phyloP scores from a whole-genome alignment of 1,140 invertebrate species.

The Drosophila mojavensis region DNA sequence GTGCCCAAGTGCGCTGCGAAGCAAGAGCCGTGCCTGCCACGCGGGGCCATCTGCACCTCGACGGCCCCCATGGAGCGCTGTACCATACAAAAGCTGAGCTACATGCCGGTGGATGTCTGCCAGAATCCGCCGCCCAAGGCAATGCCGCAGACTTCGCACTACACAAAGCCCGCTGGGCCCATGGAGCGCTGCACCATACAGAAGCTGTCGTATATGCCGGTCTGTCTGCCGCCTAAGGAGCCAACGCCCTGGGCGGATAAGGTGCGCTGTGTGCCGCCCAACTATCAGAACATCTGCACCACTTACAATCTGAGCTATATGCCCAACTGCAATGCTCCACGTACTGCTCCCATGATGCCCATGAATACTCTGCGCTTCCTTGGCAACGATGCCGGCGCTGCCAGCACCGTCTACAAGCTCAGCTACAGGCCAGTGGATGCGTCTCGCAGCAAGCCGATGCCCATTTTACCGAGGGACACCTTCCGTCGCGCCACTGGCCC shows the following conservation, averaged over 20 bases:
- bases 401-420: slow-evolving; percentile 85
- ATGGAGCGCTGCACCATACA: slow-evolving; percentile 85
- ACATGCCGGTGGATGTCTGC: slow-evolving; percentile 85
- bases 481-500: slow-evolving; percentile 79
- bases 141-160: slow-evolving; percentile 82
- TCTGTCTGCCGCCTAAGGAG: slow-evolving; percentile 84
- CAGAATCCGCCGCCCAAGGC: slow-evolving; percentile 80
- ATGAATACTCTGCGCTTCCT: slow-evolving; percentile 60
- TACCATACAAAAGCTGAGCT: slow-evolving; percentile 85
- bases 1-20: slow-evolving; percentile 87
- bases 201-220: slow-evolving; percentile 87
- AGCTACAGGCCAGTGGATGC: slow-evolving; percentile 85
- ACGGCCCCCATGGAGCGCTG: slow-evolving; percentile 85
- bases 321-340: slow-evolving; percentile 84
- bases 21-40: slow-evolving; percentile 85
- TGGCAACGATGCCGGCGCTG: slow-evolving; percentile 57
- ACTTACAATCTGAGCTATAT: slow-evolving; percentile 84
- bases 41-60: slow-evolving; percentile 85
- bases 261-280: slow-evolving; percentile 69
- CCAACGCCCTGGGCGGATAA: slow-evolving; percentile 85
- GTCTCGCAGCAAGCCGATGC: slow-evolving; percentile 65
- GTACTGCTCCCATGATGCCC: slow-evolving; percentile 83
- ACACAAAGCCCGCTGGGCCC: slow-evolving; percentile 82
- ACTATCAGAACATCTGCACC: slow-evolving; percentile 73
- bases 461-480: slow-evolving; percentile 84